Evolutionary conservation across 2,113 vertebrate genomes (phyloP).

Genomic region (Mesoclemmys tuberculata): DNA sequence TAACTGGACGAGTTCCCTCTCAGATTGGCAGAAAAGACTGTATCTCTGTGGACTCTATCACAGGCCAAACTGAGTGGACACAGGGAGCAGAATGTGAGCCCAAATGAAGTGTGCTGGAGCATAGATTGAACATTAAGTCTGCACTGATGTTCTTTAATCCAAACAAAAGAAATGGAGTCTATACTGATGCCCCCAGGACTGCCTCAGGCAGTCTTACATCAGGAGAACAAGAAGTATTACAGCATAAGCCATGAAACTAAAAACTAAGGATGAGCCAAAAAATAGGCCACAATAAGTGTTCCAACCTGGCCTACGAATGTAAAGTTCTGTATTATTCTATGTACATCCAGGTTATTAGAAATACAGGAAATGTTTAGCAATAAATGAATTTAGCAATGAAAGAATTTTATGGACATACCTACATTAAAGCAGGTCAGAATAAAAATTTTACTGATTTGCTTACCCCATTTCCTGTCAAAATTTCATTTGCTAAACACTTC

Average conservation of each 20-base stretch:
- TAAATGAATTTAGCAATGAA: background rate
- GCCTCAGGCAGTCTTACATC: background rate
- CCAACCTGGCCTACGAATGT: background rate
- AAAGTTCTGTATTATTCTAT: background rate
- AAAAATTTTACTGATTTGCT: conserved; percentile 14
- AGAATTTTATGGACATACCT: conserved; percentile 37
- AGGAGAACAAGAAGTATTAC: background rate
- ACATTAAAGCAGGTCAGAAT: background rate
- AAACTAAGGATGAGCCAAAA: background rate
- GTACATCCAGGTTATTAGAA: conserved; percentile 43
- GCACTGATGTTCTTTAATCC: background rate
- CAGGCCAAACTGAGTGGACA: background rate
- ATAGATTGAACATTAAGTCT: background rate
- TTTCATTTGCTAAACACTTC: conserved; percentile 13
- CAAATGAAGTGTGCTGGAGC: background rate
- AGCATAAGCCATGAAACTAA: background rate
- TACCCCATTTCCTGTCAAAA: background rate
- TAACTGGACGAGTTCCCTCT: background rate
- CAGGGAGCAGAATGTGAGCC: rapidly evolving
- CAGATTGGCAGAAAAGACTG: background rate
- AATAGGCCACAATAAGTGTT: rapidly evolving
- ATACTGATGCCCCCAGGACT: background rate
- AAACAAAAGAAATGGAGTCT: background rate
- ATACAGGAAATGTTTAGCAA: conserved; percentile 47
- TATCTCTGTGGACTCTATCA: background rate